Evolutionary conservation across 2,888 invertebrate genomes (phyloP).

Genomic region (Elysia crispata): DNA sequence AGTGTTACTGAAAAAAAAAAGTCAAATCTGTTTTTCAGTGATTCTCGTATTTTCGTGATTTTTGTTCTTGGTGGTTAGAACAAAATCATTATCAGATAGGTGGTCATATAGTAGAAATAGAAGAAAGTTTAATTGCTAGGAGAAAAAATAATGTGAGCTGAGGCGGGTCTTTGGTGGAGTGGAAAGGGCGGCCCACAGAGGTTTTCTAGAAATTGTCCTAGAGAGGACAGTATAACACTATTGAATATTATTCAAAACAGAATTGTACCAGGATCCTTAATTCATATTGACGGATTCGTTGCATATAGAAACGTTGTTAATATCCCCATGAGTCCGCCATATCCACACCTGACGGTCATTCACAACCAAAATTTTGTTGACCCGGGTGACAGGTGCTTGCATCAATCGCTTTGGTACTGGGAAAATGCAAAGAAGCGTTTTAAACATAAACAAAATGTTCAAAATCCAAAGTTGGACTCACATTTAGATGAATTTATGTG

Average conservation of each 20-base stretch:
- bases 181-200: not conserved
- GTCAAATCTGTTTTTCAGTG: conserved; percentile 16
- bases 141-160: conserved; percentile 11
- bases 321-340: not conserved
- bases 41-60: not conserved
- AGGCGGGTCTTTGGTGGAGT: conserved; percentile 17
- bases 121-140: not conserved
- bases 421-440: too few relatives aligned
- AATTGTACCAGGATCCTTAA: not conserved
- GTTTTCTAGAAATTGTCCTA: conserved; percentile 3
- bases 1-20: not conserved
- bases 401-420: not conserved
- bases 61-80: not conserved
- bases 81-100: not conserved
- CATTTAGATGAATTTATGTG: conserved; percentile 3
- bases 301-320: not conserved
- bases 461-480: not conserved
- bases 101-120: conserved; percentile 2
- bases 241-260: not conserved
- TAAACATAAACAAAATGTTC: too few relatives aligned
- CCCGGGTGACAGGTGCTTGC: not conserved
- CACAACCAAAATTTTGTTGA: not conserved
- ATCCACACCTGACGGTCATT: not conserved
- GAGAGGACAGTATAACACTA: not conserved
- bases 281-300: not conserved